Evolutionary conservation across 2,113 vertebrate genomes (phyloP), one percentile per base, ranked within the genome.

Genomic region (Sander lucioperca): DNA sequence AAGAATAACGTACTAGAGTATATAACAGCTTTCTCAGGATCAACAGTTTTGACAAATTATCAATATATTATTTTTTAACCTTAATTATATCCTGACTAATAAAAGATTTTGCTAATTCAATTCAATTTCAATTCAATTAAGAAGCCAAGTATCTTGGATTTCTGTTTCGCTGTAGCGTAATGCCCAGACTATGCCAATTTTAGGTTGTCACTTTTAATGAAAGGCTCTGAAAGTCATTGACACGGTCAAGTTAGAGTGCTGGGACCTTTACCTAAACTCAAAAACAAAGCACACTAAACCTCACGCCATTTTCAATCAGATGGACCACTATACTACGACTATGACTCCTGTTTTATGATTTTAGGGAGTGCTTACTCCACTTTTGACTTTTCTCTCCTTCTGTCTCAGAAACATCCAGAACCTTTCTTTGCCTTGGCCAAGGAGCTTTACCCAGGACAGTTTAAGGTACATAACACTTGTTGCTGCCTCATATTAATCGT

Each of bases 371-470:
- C 23, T n/a, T 39, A 10, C 2, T 67, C 3, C 10, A 4, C 0
- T 62, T 18, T 39, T 59, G 10, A 43, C 43, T 18, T 67, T 36
- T 53, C 50, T 70, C 3, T 27, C 19, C 5, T n/a, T n/a, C n/a
- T 33, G 13, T 71, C 33, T 63, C 91, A 98, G 97, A 94, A 97
- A 96, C 96, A 98, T 78, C 97, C 97, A 0, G 97, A 99, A 74
- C 97, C 97, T 0, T 98, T 99, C 88, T 98, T 98, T 5, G 94
- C 97, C 36, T 93, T 99, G 6, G 97, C 97, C 43, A 96, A 86
- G 75, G 97, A 99, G 86, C 96, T 99, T 23, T 98, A 96, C 85
- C 97, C 97, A 0, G 97, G 97, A 73, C 96, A 98, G 88, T 97
- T 99, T 82, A 98, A 97, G 97, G 97, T 99, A 92, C 80, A 91